Conservation (phyloP, 2,113 vertebrate species). For the Atrichornis clamosus region DNA sequence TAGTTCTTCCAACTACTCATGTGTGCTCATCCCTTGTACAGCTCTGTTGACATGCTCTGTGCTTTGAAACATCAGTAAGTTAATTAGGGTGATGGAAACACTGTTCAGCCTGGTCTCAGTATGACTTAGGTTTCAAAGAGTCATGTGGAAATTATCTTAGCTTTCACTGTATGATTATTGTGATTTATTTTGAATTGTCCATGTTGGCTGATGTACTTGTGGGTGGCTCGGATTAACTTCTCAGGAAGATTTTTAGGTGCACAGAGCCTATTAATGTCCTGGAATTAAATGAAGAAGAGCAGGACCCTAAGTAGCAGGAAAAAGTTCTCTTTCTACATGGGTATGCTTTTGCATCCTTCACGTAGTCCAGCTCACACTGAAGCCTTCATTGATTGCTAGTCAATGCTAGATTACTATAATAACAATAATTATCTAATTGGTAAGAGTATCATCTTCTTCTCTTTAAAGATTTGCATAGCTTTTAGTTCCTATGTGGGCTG, state of each 20-base stretch:
- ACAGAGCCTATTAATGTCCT: neutral
- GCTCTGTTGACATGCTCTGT: slow-evolving; percentile 56
- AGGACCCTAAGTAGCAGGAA: neutral
- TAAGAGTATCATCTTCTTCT: slow-evolving; percentile 1
- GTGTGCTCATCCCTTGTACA: slow-evolving; percentile 29
- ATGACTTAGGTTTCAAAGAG: neutral
- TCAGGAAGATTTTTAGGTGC: neutral
- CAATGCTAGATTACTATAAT: neutral
- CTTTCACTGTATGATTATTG: neutral
- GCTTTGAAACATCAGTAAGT: slow-evolving; percentile 69
- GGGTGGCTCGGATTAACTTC: neutral
- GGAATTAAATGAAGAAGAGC: neutral
- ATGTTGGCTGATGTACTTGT: neutral
- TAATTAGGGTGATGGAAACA: slow-evolving; percentile 57
- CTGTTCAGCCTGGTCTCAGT: neutral
- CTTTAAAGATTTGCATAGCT: neutral
- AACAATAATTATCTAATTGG: slow-evolving; percentile 43
- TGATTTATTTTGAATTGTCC: neutral
- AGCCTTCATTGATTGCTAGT: neutral
- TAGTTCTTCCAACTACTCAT: slow-evolving; percentile 48
- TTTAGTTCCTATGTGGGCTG: slow-evolving; percentile 25
- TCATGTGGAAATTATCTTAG: neutral
- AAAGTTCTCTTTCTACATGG: neutral
- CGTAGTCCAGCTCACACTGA: neutral
- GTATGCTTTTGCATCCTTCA: neutral